Base-by-base conservation (phyloP, 2,888 invertebrate genomes). In the Pseudoips prasinana region DNA sequence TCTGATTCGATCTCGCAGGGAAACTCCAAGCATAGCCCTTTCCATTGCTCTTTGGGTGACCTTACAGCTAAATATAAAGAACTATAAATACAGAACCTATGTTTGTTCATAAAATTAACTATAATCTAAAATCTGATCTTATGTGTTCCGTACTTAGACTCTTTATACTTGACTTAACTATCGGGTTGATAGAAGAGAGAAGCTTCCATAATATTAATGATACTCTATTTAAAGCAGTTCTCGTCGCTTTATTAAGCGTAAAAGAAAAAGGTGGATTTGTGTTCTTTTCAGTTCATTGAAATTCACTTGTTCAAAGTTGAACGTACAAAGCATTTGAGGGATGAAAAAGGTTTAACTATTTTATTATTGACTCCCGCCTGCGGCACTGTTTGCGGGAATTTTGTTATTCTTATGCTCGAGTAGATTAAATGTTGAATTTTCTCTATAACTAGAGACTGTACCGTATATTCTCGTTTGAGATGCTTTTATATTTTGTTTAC, bases 271-370 rank as follows among this genome's bases (percentile, higher is more conserved):
- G 48, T 52, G 42, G 47, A 46, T 62, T 65, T 59, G 54, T 64
- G 50, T 63, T 63, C 42, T 53, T 64, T 64, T 54, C 45, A 50
- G 45, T 49, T 62, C 56, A 66, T 69, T 65, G 57, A 61, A 64
- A 67, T 65, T 68, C 61, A 64, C 49, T 61, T 64, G 58, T 56
- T 56, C 46, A 22, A 23, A 52, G 48, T 46, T 50, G 46, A 50
- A 50, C 44, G 53, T 44, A 42, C 45, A 17, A 51, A 45, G 39
- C 37, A 43, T 53, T 52, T 47, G 41, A 42, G 33, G 42, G 36
- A 39, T 39, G 28, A 33, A 55, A 57, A 57, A 46, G 41, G 39
- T 42, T 50, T 44, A 25, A 46, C 46, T 55, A 48, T 51, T 54
- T 46, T 45, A 56, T 52, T 52, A 54, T 54, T 43, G 42, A 56